Evolutionary conservation across 2,797 vertebrate species (phyloP).

Genomic region (Poeciliopsis presidionis): DNA sequence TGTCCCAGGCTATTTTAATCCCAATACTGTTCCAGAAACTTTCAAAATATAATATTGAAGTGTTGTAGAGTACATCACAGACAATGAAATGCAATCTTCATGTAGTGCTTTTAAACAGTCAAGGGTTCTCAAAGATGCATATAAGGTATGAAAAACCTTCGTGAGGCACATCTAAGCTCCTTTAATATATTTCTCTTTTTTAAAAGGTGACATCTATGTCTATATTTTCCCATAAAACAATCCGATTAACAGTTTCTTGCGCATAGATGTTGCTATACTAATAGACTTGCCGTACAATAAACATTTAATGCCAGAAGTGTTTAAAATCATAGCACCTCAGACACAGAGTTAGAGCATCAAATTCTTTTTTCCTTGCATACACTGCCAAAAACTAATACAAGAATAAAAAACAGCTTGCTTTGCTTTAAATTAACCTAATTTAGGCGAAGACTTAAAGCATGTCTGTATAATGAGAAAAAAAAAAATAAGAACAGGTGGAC

Average conservation of each 20-base stretch:
- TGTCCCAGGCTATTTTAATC: neutral
- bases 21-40: too few species aligned
- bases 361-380: neutral
- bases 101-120: too few species aligned
- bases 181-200: neutral
- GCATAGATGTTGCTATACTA: neutral
- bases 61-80: neutral
- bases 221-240: neutral
- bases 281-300: neutral
- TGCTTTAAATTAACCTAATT: neutral
- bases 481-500: neutral
- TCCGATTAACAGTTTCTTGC: neutral
- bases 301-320: neutral
- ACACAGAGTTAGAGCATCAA: neutral
- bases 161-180: neutral
- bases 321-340: neutral
- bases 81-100: too few species aligned
- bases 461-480: neutral
- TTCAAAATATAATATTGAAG: neutral
- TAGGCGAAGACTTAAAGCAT: neutral
- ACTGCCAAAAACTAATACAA: neutral
- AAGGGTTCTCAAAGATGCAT: too few species aligned
- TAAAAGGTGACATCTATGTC: neutral
- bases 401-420: neutral
- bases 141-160: neutral